Evolutionary conservation across 1,140 invertebrate genomes (phyloP).

Genomic region (roundworm (Caenorhabditis elegans)): WBcel235 BX284603.4:6193501-6194000

Average conservation of each 20-base stretch:
- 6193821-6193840: neutral
- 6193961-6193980: neutral
- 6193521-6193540: no score
- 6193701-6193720: conserved; percentile 14
- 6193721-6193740: conserved; percentile 14
- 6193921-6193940: neutral
- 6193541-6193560: no score
- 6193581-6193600: neutral
- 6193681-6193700: conserved; percentile 7
- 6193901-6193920: neutral
- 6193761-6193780: neutral
- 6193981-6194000: neutral
- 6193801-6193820: conserved; percentile 7
- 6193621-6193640: conserved; percentile 16
- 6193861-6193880: neutral
- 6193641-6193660: conserved; percentile 18
- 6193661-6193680: neutral
- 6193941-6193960: conserved; percentile 22
- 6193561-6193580: no score
- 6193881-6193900: neutral
- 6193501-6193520: no score
- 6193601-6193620: neutral
- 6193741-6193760: conserved; percentile 8
- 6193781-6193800: neutral
- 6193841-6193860: conserved; percentile 9